These are phyloP conservation scores for Anguilla megastoma DNA, from an alignment of 2,797 vertebrate genomes.

Conservation along the genomic window DNA sequence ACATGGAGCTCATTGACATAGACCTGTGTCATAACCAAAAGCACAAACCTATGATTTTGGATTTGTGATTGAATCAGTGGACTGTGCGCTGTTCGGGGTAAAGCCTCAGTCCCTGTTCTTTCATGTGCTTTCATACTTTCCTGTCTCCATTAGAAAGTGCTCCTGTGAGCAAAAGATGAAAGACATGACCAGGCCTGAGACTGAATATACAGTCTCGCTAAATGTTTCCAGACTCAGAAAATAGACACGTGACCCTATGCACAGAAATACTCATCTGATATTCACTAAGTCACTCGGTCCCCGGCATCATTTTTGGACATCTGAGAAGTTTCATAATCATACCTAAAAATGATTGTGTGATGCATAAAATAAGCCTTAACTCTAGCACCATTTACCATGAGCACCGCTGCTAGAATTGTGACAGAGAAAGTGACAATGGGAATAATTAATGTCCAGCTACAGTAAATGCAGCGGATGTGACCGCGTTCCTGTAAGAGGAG, in stretches of 20 bases:
- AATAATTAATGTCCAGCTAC: neutral
- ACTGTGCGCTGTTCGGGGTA: neutral
- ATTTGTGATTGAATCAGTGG: neutral
- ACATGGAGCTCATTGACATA: neutral
- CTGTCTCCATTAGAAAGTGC: neutral
- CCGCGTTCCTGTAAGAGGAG: neutral
- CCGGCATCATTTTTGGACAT: neutral
- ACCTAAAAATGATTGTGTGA: conserved; percentile 9
- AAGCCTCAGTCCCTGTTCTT: neutral
- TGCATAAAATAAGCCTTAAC: neutral
- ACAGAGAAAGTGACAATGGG: neutral
- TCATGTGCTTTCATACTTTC: neutral
- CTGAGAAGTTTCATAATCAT: neutral
- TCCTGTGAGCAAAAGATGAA: conserved; percentile 3
- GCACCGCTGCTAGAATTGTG: neutral
- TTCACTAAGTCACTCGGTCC: neutral
- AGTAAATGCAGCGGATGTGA: neutral
- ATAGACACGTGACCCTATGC: neutral
- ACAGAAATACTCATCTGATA: neutral
- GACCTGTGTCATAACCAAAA: neutral
- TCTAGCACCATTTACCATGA: neutral
- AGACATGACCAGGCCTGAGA: neutral
- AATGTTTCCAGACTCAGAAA: neutral
- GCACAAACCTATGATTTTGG: neutral
- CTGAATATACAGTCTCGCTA: neutral